Conservation (phyloP, 1,140 invertebrate species). For the Scylla paramamosain region DNA sequence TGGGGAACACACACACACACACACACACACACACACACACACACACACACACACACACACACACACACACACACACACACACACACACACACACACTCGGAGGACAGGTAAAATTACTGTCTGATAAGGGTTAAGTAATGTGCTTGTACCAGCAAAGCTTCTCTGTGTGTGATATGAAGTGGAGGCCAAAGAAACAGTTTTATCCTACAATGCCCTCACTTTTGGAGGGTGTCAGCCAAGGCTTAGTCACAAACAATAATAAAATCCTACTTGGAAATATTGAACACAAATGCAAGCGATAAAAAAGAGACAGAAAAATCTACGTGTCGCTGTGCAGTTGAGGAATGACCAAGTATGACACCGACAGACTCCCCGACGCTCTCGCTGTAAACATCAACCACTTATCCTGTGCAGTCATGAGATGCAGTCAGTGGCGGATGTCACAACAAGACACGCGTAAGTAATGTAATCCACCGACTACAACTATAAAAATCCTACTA, state of each 20-base stretch:
- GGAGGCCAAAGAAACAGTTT: neutral
- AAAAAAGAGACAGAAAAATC: neutral
- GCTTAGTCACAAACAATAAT: constrained; percentile 5
- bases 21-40: constrained; percentile 9
- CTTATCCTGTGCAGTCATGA: no score
- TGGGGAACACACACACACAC: neutral
- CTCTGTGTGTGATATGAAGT: neutral
- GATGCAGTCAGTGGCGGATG: no score
- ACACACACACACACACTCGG: neutral
- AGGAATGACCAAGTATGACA: neutral
- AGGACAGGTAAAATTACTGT: neutral
- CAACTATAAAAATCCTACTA: neutral
- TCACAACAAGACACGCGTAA: no score
- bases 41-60: constrained; percentile 7
- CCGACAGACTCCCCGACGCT: neutral
- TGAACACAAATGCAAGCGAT: constrained; percentile 2
- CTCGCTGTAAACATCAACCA: neutral
- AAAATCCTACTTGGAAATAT: constrained; percentile 2
- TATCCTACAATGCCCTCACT: neutral
- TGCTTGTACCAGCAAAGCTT: neutral
- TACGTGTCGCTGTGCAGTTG: neutral
- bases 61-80: constrained; percentile 3
- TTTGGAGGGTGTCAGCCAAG: neutral
- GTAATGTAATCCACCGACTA: no score
- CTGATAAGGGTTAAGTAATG: neutral